Base-by-base conservation (phyloP, 2,888 invertebrate genomes). In the Lithophane leautieri region DNA sequence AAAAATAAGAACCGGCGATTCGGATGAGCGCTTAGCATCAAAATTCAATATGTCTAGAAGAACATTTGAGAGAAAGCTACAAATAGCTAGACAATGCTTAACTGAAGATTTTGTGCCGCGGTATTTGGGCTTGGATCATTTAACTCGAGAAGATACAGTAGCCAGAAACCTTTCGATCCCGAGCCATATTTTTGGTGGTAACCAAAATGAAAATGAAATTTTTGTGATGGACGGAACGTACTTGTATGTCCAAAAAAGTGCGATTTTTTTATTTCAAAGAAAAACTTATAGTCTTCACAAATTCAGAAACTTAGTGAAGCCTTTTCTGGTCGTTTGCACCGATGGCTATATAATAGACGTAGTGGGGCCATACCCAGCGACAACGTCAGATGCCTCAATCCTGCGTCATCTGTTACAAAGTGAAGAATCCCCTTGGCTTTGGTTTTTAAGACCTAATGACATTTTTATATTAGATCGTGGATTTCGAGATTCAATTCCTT, bases 1-100 rank as follows among this genome's bases (percentile, higher is more conserved):
- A 68, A 77, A 77, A 69, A 69, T 77, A 77, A 77, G 72, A 73
- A 77, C 69, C 42, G 73, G 77, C 44, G 65, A 69, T 50, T 47
- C 69, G 42, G 71, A 76, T 66, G 68, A 72, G 62, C 61, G 69
- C 42, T 62, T 77, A 3, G 68, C 68, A 42, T 56, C 56, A 42
- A 56, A 56, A 56, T 68, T 68, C 68, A 68, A 68, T 1, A 52
- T 67, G 66, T 67, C 52, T 0, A 52, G 52, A 67, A 67, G 66
- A 65, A 65, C 65, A 28, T 50, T 65, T 50, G 65, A 50, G 56
- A 56, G 56, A 56, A 25, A 56, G 14, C 14, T 56, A 56, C 56
- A 56, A 56, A 14, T 56, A 25, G 56, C 14, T 56, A 56, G 56
- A 56, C n/a, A 56, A 14, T 56, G 56, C 25, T 25, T 25, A 8